These are phyloP conservation scores for Sapajus apella DNA, from an alignment of 2,113 vertebrate genomes.

Conservation along the genomic window DNA sequence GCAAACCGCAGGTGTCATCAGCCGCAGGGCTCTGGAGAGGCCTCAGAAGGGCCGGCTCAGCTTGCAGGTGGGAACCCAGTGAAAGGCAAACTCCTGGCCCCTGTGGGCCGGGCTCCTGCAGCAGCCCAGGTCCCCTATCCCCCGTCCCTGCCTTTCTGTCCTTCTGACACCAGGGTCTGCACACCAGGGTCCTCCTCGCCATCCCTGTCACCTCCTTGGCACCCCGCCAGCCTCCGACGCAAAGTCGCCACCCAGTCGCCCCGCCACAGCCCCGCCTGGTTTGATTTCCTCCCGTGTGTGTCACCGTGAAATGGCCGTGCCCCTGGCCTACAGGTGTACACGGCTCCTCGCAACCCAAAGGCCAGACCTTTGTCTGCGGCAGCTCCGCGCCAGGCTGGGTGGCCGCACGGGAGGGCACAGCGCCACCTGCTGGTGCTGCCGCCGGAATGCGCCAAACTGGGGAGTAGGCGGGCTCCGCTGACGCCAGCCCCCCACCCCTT, in stretches of 20 bases:
- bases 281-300: neutral
- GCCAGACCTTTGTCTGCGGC: neutral
- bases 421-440: conserved; percentile 44
- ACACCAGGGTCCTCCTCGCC: neutral
- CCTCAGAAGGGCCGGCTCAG: neutral
- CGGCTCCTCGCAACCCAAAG: conserved; percentile 10
- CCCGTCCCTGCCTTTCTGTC: neutral
- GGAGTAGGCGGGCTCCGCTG: neutral
- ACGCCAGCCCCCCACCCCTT: neutral
- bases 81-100: neutral
- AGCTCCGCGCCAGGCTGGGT: rapidly evolving
- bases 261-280: neutral
- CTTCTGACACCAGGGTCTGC: neutral
- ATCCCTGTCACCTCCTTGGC: neutral
- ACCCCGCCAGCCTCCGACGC: too few relatives aligned
- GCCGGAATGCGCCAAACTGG: rapidly evolving
- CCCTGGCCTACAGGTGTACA: neutral
- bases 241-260: neutral
- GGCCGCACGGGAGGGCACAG: neutral
- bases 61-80: neutral
- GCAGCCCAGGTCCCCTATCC: neutral
- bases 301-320: neutral
- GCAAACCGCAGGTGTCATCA: neutral
- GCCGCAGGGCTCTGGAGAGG: neutral
- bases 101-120: rapidly evolving